Conservation (phyloP, 2,888 invertebrate species). For the Drosophila infuscata region DNA sequence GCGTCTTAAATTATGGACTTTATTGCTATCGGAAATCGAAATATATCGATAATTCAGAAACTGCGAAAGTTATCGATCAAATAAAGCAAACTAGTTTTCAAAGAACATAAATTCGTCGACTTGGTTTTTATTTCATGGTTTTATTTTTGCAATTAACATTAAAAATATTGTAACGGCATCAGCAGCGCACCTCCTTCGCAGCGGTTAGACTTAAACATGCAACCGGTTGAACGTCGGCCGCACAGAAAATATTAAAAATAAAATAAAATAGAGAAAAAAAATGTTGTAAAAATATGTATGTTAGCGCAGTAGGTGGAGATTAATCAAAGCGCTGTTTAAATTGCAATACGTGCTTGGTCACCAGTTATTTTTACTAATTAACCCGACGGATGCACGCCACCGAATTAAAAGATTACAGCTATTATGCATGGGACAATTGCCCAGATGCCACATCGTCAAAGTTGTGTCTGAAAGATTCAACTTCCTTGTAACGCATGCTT, state of each 20-base stretch:
- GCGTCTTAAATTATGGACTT: too few species aligned
- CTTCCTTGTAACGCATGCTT: background rate
- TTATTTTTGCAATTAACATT: constrained; percentile 13
- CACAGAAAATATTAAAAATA: constrained; percentile 16
- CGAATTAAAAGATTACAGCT: constrained; percentile 45
- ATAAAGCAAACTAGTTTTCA: too few species aligned
- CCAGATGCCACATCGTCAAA: background rate
- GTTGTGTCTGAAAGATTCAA: constrained; percentile 1
- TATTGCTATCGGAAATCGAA: too few species aligned
- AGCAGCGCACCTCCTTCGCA: constrained; percentile 10
- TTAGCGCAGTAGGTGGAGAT: constrained; percentile 65
- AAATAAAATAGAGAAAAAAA: background rate
- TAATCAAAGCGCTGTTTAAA: constrained; percentile 70
- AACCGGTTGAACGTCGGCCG: constrained; percentile 48
- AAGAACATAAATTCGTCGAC: constrained; percentile 25
- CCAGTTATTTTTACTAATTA: constrained; percentile 69
- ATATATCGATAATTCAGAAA: too few species aligned
- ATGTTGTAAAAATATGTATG: constrained; percentile 3
- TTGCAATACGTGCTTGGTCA: constrained; percentile 75
- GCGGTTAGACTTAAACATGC: constrained; percentile 35
- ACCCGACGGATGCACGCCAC: constrained; percentile 67
- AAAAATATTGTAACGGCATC: constrained; percentile 18
- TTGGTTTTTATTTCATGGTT: constrained; percentile 13
- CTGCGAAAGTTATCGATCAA: too few species aligned
- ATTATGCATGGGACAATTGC: constrained; percentile 38